Conservation (phyloP, 2,113 vertebrate genomes). For the Coptodon bakossiorum region DNA sequence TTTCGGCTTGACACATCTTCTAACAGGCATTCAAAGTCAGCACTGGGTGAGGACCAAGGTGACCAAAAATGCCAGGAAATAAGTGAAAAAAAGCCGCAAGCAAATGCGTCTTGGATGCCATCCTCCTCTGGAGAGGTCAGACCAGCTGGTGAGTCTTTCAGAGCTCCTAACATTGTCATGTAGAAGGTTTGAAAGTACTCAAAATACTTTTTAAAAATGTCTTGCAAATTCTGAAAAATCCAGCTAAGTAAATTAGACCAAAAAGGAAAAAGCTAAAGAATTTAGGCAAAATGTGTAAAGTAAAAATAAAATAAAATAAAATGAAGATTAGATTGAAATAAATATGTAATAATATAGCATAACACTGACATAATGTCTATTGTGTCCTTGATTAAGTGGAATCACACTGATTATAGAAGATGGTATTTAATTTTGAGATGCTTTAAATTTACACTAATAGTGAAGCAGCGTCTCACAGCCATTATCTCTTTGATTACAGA, state of each 20-base stretch:
- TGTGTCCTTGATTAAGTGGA: not conserved
- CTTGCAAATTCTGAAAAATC: not conserved
- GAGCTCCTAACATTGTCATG: not conserved
- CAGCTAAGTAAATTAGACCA: not conserved
- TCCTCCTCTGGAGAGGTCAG: conserved; percentile 15
- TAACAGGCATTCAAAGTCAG: conserved; percentile 31
- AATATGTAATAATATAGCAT: not conserved
- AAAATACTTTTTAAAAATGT: not conserved
- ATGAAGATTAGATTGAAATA: not conserved
- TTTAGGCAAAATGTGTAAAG: not conserved
- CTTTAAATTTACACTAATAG: not conserved
- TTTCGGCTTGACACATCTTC: conserved; percentile 53
- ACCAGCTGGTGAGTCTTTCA: conserved; percentile 74
- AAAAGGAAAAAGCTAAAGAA: not conserved
- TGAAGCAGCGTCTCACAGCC: not conserved
- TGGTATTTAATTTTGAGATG: not conserved
- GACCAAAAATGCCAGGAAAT: conserved; percentile 3
- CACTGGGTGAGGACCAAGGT: conserved; percentile 63
- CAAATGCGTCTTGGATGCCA: not conserved
- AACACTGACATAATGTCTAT: not conserved
- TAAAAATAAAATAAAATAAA: not conserved
- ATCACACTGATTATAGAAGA: not conserved
- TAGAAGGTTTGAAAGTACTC: not conserved
- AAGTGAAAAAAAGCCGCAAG: not conserved
- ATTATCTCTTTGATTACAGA: not conserved